Percentiles rank a stretch among this genome's conserved stretches.
phyloP scores from a whole-genome alignment of 2,888 invertebrate genomes.

The Ormyrus thymus region DNA sequence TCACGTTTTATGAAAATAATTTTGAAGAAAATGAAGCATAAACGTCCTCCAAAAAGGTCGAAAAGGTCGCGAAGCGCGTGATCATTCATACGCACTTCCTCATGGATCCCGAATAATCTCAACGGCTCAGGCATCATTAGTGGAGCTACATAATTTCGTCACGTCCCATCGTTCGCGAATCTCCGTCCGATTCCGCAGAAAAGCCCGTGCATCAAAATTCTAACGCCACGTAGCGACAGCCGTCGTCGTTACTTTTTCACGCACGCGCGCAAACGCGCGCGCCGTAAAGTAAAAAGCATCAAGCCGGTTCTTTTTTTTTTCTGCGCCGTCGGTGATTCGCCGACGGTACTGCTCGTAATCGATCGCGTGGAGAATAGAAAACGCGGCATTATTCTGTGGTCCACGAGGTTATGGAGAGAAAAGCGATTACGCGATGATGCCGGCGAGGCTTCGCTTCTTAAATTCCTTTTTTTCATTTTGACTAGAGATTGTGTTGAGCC shows the following conservation, averaged over 20 bases:
- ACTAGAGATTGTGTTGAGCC: neutral
- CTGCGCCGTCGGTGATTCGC: neutral
- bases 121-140: neutral
- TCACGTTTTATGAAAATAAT: too few species aligned
- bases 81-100: neutral
- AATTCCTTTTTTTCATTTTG: neutral
- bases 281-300: neutral
- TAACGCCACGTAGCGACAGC: neutral
- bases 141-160: conserved; percentile 10
- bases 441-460: too few species aligned
- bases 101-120: neutral
- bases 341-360: neutral
- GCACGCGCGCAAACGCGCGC: too few species aligned
- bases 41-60: conserved; percentile 13
- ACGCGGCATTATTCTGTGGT: conserved; percentile 14
- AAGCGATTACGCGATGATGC: conserved; percentile 13
- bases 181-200: too few species aligned
- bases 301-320: neutral
- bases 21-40: too few species aligned
- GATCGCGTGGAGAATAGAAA: conserved; percentile 22
- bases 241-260: neutral
- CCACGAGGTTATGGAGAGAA: neutral
- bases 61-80: conserved; percentile 1
- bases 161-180: conserved; percentile 9
- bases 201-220: neutral